Base-by-base conservation (phyloP, 2,888 invertebrate species). In the Cynaeus angustus region DNA sequence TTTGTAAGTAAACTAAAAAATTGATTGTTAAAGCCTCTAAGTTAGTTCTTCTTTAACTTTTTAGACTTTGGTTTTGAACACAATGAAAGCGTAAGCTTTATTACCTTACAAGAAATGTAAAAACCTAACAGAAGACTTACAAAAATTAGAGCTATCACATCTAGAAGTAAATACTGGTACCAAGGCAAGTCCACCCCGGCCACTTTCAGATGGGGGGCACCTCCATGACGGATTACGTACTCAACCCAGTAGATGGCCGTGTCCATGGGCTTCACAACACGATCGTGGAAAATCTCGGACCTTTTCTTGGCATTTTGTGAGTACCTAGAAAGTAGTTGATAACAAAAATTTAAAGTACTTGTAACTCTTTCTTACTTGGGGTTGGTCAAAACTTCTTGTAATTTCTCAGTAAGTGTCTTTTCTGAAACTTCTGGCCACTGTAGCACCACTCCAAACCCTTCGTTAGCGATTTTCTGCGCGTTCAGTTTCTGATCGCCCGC, bases 401-500 rank as follows among this genome's bases (percentile, higher is more conserved):
- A 71, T 26, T 71, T 76, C 3, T 30, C 67, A 52, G 62, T 70
- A 0, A 87, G 73, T 1, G 66, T 78, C 1, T 81, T 77, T 52
- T 83, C 79, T 0, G 80, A 84, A 1, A 88, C 45, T 0, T 80
- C 76, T 0, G 77, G 83, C 71, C 0, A 85, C 87, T 75, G 82
- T 84, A 4, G 87, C 88, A 46, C 79, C 77, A 2, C 76, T 70
- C 64, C 82, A 84, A 2, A 86, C 86, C 9, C 83, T 81, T 0
- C 78, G 82, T 33, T 37, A 1, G 10, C 48, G 80, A 88, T 86
- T 69, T 21, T 5, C 4, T 46, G 30, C 16, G 30, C 86, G 70
- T 88, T 88, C 13, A 86, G 72, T 59, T 84, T 83, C 75, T 89
- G 88, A 78, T 89, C 88, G 0, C 83, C 86, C 62, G 86, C 86